Conservation (phyloP, 2,797 vertebrate genomes). For the Rhabdomys pumilio region DNA sequence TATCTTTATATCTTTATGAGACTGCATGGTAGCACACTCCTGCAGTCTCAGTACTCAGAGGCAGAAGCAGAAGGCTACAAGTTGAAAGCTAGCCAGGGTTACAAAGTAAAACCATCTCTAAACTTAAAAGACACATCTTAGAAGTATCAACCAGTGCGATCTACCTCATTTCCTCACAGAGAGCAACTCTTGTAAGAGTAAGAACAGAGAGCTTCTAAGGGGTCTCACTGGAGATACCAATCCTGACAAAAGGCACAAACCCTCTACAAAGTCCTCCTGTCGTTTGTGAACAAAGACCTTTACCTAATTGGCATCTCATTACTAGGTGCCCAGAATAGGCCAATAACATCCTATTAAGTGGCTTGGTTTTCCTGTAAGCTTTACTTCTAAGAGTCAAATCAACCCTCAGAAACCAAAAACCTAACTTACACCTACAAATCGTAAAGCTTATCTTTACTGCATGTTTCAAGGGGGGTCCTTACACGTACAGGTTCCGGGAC, state of each 20-base stretch:
- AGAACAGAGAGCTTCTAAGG: background rate
- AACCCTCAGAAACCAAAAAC: constrained; percentile 2
- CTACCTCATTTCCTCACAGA: background rate
- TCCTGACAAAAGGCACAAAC: background rate
- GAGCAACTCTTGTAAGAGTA: background rate
- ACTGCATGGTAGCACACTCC: background rate
- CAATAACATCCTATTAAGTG: constrained; percentile 56
- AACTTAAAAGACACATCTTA: background rate
- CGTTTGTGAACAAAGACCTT: constrained; percentile 33
- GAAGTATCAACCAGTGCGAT: background rate
- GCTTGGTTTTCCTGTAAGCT: constrained; percentile 47
- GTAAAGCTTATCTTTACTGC: background rate
- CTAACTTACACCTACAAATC: background rate
- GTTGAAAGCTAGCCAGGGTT: background rate
- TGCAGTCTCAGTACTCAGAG: too few relatives aligned
- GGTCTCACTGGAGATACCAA: background rate
- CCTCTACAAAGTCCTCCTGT: background rate
- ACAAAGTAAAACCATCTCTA: background rate
- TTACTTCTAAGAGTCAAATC: constrained; percentile 47
- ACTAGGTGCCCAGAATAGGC: background rate
- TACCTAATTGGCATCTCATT: background rate
- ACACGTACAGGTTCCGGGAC: constrained; percentile 83
- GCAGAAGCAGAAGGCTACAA: background rate
- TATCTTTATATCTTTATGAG: too few relatives aligned
- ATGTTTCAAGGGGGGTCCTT: background rate